Percentiles rank a stretch among this genome's conserved stretches.
phyloP scores from a whole-genome alignment of 2,113 vertebrate genomes.

The Varanus komodoensis region DNA sequence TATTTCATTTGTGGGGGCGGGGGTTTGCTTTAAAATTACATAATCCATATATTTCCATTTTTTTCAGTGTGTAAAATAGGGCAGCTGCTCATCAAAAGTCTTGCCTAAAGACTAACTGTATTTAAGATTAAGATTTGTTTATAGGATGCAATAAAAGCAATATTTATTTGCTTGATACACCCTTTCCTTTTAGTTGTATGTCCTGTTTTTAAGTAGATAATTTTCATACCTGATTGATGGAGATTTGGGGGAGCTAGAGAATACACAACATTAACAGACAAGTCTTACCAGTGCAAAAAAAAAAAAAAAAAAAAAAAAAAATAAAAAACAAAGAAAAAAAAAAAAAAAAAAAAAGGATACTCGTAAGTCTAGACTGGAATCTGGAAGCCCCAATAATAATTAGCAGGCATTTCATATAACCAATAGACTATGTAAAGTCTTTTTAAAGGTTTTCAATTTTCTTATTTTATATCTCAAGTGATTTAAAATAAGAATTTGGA shows the following conservation, averaged over 20 bases:
- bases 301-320: too few species aligned
- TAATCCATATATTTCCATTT: neutral
- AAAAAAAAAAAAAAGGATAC: too few species aligned
- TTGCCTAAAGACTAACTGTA: neutral
- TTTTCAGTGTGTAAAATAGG: constrained; percentile 20
- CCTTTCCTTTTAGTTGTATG: constrained; percentile 21
- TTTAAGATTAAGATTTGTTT: neutral
- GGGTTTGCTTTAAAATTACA: neutral
- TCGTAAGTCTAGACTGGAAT: constrained; percentile 51
- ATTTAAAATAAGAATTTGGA: constrained; percentile 80
- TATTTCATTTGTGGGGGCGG: neutral
- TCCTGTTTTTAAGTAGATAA: constrained; percentile 9
- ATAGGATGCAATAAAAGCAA: neutral
- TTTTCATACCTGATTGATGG: constrained; percentile 28
- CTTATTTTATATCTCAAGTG: constrained; percentile 79
- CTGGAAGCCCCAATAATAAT: constrained; percentile 78
- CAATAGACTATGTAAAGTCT: constrained; percentile 72
- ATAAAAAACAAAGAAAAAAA: too few species aligned
- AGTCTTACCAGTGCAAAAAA: constrained; percentile 7
- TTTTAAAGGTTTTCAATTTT: constrained; percentile 82
- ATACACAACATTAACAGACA: constrained; percentile 31
- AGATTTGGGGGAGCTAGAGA: constrained; percentile 4
- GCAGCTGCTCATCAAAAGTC: neutral
- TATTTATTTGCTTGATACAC: constrained; percentile 15
- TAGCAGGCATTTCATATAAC: constrained; percentile 84